These are phyloP conservation scores for Zoanthus gigantus DNA, from an alignment of 92 coral and sea anemone species.

Conservation along the genomic window DNA sequence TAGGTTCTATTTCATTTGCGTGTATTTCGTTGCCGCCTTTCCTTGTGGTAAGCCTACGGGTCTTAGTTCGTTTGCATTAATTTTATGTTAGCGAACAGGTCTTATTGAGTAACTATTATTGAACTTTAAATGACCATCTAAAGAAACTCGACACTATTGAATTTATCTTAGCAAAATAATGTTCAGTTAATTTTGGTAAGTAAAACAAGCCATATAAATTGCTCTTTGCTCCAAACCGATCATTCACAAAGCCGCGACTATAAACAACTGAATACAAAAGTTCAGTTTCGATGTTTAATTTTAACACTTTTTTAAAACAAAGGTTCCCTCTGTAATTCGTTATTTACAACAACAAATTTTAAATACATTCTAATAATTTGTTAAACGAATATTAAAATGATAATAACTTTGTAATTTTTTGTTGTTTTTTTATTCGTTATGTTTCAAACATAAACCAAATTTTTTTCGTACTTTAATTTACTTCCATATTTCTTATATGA, in stretches of 20 bases:
- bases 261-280: not conserved
- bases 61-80: not conserved
- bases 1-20: constrained; percentile 11
- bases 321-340: not conserved
- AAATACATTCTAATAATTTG: not conserved
- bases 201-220: too few relatives aligned
- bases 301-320: not conserved
- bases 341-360: not conserved
- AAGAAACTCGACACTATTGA: not conserved
- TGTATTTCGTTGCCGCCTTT: not conserved
- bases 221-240: too few relatives aligned
- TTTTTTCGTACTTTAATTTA: not conserved
- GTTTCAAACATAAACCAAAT: too few relatives aligned
- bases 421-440: not conserved
- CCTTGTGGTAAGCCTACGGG: not conserved
- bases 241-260: not conserved
- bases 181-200: not conserved
- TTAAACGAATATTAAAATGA: not conserved
- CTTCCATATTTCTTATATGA: not conserved
- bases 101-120: not conserved
- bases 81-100: not conserved
- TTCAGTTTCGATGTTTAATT: not conserved
- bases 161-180: not conserved
- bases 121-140: not conserved
- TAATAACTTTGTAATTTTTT: not conserved